Percentiles rank a stretch among this genome's conserved stretches.
phyloP scores from a whole-genome alignment of 2,888 invertebrate species.

The Petrolisthes manimaculis region DNA sequence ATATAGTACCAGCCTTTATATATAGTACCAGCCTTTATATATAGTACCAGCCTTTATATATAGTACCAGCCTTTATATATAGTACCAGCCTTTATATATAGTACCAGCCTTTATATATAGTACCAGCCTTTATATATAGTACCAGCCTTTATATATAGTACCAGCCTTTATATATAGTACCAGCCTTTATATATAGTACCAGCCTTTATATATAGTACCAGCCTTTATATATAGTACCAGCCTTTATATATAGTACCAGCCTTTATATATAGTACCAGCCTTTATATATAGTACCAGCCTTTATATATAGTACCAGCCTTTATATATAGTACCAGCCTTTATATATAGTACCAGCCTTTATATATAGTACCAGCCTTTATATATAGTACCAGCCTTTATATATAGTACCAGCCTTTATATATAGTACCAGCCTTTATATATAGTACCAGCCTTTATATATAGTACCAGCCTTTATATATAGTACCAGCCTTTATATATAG shows the following conservation, averaged over 20 bases:
- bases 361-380: background rate
- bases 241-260: background rate
- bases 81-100: background rate
- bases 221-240: background rate
- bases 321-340: background rate
- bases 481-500: background rate
- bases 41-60: background rate
- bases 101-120: background rate
- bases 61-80: background rate
- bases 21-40: background rate
- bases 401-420: background rate
- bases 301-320: background rate
- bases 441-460: background rate
- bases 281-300: background rate
- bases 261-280: background rate
- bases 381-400: background rate
- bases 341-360: background rate
- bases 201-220: background rate
- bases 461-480: background rate
- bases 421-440: background rate
- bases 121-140: background rate
- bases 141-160: background rate
- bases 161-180: background rate
- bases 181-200: background rate
- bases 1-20: background rate